Conservation (phyloP, 2,888 invertebrate species). For the Mimas tiliae region DNA sequence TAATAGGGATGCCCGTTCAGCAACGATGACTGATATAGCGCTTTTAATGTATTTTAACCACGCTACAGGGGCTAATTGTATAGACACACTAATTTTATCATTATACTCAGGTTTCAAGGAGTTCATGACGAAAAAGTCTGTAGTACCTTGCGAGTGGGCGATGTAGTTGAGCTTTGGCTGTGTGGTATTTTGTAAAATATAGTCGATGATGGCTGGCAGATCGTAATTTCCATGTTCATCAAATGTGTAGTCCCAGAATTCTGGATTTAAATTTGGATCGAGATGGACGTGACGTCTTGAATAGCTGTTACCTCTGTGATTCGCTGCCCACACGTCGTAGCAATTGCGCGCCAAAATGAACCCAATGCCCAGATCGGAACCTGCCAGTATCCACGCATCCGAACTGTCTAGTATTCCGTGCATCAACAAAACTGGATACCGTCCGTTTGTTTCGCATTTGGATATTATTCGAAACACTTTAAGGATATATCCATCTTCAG, state of each 20-base stretch:
- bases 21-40: slow-evolving; percentile 49
- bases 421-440: slow-evolving; percentile 58
- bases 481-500: slow-evolving; percentile 68
- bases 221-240: slow-evolving; percentile 90
- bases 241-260: slow-evolving; percentile 85
- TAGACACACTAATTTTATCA: slow-evolving; percentile 79
- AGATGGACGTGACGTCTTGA: slow-evolving; percentile 80
- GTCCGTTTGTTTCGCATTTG: slow-evolving; percentile 47
- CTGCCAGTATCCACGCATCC: slow-evolving; percentile 64
- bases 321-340: slow-evolving; percentile 77
- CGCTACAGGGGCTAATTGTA: slow-evolving; percentile 75
- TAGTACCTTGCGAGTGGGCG: slow-evolving; percentile 90
- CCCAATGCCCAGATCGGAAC: slow-evolving; percentile 54
- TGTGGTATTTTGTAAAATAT: slow-evolving; percentile 69
- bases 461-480: slow-evolving; percentile 59
- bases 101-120: slow-evolving; percentile 85
- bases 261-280: slow-evolving; percentile 62
- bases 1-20: slow-evolving; percentile 44
- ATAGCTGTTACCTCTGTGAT: slow-evolving; percentile 86
- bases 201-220: slow-evolving; percentile 86
- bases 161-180: slow-evolving; percentile 85
- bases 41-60: slow-evolving; percentile 78
- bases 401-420: slow-evolving; percentile 64
- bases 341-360: slow-evolving; percentile 77
- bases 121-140: slow-evolving; percentile 82